Percentiles rank a stretch among this genome's conserved stretches.
Evolutionary conservation across 2,888 invertebrate genomes (phyloP).

Genomic region (Cordilura impudica): DNA sequence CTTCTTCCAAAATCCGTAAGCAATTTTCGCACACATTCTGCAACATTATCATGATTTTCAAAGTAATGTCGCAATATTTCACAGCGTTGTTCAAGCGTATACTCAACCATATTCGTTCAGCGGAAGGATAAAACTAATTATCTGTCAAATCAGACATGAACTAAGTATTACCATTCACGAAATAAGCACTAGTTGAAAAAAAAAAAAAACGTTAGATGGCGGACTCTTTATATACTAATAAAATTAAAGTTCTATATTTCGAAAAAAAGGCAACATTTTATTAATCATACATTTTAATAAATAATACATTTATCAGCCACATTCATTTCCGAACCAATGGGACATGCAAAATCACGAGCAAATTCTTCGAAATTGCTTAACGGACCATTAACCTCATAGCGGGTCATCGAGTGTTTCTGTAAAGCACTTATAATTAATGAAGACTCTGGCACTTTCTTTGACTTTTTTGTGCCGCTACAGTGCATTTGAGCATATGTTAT

Average conservation of each 20-base stretch:
- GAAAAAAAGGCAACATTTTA: neutral
- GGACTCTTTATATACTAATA: neutral
- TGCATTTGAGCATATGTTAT: constrained; percentile 72
- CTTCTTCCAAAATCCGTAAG: too few species aligned
- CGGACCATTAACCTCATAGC: constrained; percentile 71
- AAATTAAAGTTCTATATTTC: neutral
- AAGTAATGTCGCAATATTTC: too few species aligned
- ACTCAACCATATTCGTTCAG: too few species aligned
- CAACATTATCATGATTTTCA: too few species aligned
- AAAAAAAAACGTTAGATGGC: too few species aligned
- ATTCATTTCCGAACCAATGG: constrained; percentile 72
- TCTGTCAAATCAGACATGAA: too few species aligned
- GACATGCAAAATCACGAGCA: constrained; percentile 71
- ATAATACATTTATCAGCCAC: constrained; percentile 71
- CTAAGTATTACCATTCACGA: too few species aligned
- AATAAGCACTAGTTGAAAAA: too few species aligned
- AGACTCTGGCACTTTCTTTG: neutral
- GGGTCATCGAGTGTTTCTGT: constrained; percentile 67
- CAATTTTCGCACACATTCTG: too few species aligned
- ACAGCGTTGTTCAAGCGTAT: too few species aligned
- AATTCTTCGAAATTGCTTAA: constrained; percentile 71
- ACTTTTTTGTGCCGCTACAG: constrained; percentile 64
- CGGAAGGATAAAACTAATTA: too few species aligned
- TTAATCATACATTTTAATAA: constrained; percentile 65
- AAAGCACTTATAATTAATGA: constrained; percentile 30